phyloP scores from a whole-genome alignment of 2,113 vertebrate species.

The Dendrocopos noguchii region DNA sequence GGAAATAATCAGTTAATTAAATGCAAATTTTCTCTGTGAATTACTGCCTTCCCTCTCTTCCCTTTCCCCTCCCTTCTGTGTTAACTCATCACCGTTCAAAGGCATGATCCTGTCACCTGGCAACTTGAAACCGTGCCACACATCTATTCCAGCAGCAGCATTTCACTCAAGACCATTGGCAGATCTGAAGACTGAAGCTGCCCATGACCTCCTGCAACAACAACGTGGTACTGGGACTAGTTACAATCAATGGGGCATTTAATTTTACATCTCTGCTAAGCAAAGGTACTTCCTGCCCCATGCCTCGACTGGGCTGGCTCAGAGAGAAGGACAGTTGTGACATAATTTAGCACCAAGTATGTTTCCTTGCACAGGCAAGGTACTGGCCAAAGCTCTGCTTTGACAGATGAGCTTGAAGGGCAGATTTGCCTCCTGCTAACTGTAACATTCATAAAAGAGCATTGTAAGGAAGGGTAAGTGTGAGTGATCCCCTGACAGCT shows the following conservation, averaged over 20 bases:
- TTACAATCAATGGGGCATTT: neutral
- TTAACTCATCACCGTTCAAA: neutral
- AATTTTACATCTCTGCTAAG: neutral
- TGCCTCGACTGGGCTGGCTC: neutral
- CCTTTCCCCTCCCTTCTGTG: neutral
- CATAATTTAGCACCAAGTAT: neutral
- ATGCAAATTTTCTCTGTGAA: neutral
- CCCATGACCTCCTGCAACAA: neutral
- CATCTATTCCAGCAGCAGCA: neutral
- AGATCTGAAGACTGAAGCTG: neutral
- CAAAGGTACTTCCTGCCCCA: accelerated
- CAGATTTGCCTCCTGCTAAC: neutral
- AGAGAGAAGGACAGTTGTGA: neutral
- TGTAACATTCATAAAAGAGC: neutral
- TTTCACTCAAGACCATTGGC: neutral
- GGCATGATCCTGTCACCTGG: neutral
- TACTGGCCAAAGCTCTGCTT: neutral
- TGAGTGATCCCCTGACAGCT: neutral
- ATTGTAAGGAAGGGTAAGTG: neutral
- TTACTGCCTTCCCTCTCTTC: neutral
- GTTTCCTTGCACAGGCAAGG: neutral
- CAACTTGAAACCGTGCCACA: neutral
- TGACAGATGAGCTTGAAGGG: neutral
- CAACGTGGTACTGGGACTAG: neutral
- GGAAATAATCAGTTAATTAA: conserved; percentile 50